Percentiles rank a stretch among this genome's conserved stretches.
phyloP scores from a whole-genome alignment of 2,113 vertebrate species.

The Aptenodytes forsteri region DNA sequence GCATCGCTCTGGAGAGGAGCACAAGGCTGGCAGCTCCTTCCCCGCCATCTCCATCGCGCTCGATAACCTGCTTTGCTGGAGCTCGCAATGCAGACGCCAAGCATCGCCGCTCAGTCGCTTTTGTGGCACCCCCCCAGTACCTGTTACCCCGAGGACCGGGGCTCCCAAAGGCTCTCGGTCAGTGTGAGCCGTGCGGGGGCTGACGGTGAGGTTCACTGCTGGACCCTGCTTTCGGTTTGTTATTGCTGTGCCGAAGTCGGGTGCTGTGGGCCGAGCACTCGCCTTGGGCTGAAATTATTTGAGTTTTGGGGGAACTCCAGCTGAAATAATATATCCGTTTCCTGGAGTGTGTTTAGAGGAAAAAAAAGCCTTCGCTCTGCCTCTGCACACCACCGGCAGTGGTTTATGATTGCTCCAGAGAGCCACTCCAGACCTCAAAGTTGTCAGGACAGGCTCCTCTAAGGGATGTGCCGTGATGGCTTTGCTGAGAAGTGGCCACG shows the following conservation, averaged over 20 bases:
- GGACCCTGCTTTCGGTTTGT: accelerated
- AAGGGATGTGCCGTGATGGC: accelerated
- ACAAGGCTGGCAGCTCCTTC: neutral
- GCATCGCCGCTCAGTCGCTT: accelerated
- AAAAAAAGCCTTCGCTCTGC: neutral
- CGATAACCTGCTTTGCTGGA: neutral
- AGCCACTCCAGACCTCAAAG: neutral
- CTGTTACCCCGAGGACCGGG: neutral
- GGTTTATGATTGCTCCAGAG: neutral
- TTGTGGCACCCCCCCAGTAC: accelerated
- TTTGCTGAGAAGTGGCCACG: accelerated
- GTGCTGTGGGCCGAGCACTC: accelerated
- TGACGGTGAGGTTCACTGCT: accelerated
- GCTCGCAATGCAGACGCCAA: accelerated
- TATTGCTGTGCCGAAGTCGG: accelerated
- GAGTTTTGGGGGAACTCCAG: neutral
- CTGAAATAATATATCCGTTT: neutral
- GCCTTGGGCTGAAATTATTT: neutral
- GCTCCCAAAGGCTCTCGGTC: neutral
- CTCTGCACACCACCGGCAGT: neutral
- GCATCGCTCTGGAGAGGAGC: neutral
- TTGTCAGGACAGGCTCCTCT: neutral
- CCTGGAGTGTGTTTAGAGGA: neutral
- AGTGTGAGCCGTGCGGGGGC: accelerated
- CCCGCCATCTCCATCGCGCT: accelerated